These are phyloP conservation scores for Dicycla oo DNA, from an alignment of 2,888 invertebrate species.

Conservation along the genomic window DNA sequence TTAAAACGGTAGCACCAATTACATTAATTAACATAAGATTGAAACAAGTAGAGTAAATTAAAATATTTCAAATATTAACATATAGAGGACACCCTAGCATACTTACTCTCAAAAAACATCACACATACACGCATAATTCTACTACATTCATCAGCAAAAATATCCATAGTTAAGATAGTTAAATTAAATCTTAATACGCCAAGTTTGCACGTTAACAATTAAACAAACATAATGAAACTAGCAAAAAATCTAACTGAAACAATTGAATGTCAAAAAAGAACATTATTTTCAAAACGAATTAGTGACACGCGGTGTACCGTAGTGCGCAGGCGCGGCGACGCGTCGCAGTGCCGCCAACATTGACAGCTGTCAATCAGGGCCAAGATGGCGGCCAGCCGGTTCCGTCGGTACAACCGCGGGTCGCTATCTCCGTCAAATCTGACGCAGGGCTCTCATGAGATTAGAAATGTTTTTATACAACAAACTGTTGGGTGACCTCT, in stretches of 20 bases:
- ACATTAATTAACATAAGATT: too few relatives aligned
- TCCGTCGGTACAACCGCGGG: constrained; percentile 73
- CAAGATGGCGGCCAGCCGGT: constrained; percentile 89
- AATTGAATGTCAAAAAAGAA: constrained; percentile 54
- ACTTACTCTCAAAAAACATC: too few relatives aligned
- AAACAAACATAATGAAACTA: constrained; percentile 16
- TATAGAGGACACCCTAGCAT: too few relatives aligned
- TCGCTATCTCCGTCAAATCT: constrained; percentile 79
- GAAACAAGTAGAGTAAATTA: too few relatives aligned
- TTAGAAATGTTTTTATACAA: constrained; percentile 67
- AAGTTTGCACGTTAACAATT: not conserved
- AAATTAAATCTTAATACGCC: not conserved
- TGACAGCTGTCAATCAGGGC: constrained; percentile 90
- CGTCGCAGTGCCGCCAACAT: constrained; percentile 89
- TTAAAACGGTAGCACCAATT: too few relatives aligned
- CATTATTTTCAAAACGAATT: constrained; percentile 79
- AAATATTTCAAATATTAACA: too few relatives aligned
- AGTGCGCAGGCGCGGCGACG: constrained; percentile 85
- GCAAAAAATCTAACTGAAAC: constrained; percentile 31
- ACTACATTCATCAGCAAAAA: too few relatives aligned
- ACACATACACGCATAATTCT: too few relatives aligned
- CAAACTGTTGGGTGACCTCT: constrained; percentile 60
- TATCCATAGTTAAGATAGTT: not conserved
- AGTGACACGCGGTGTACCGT: constrained; percentile 78
- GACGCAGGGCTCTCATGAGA: constrained; percentile 70